phyloP scores from a whole-genome alignment of 2,797 vertebrate genomes.

The Acomys russatus region DNA sequence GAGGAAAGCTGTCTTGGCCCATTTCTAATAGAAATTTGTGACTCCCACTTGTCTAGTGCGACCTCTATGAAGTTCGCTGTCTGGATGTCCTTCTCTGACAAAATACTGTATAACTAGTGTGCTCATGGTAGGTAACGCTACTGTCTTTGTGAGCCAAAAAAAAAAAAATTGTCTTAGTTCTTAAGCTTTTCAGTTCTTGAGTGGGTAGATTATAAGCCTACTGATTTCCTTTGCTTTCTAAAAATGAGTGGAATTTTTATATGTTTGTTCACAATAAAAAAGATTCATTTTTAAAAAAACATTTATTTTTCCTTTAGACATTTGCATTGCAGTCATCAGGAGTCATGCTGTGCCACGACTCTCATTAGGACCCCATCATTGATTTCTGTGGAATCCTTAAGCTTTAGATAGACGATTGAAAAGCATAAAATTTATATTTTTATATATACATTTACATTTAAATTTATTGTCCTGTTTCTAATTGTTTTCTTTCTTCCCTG shows the following conservation, averaged over 20 bases:
- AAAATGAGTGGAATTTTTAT: slow-evolving; percentile 91
- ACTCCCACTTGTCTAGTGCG: slow-evolving; percentile 92
- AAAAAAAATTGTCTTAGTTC: slow-evolving; percentile 92
- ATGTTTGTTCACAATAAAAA: slow-evolving; percentile 93
- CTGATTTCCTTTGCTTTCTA: slow-evolving; percentile 91
- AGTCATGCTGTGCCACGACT: background rate
- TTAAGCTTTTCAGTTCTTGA: slow-evolving; percentile 92
- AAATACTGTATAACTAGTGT: slow-evolving; percentile 92
- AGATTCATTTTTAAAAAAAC: slow-evolving; percentile 87
- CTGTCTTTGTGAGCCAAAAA: slow-evolving; percentile 92
- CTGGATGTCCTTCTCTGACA: slow-evolving; percentile 91
- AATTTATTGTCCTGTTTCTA: background rate
- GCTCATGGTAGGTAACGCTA: slow-evolving; percentile 92
- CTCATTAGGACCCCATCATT: background rate
- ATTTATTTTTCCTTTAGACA: background rate
- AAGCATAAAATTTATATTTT: background rate
- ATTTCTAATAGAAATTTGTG: slow-evolving; percentile 94
- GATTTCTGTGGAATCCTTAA: background rate
- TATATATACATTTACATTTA: background rate
- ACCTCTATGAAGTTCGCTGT: slow-evolving; percentile 93
- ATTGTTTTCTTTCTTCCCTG: background rate
- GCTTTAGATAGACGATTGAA: background rate
- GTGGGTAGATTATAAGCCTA: slow-evolving; percentile 92
- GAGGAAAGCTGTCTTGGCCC: slow-evolving; percentile 91
- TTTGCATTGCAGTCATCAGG: background rate